phyloP scores from a whole-genome alignment of 2,113 vertebrate genomes.

The Glaucomys volans region DNA sequence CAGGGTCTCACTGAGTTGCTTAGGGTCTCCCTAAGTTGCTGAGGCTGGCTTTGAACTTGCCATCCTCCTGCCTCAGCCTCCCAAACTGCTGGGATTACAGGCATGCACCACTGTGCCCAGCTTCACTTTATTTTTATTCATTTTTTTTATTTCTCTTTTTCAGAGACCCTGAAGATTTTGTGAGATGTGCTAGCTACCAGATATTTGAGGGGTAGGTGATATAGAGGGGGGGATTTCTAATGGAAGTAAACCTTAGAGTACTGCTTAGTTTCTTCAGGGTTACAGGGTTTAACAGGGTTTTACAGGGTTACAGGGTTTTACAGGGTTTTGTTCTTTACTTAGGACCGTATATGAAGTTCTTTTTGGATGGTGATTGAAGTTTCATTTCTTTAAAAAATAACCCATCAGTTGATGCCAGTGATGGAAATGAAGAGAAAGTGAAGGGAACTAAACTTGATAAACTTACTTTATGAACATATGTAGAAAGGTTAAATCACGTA shows the following conservation, averaged over 20 bases:
- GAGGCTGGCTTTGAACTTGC: no score
- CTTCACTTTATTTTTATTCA: not conserved
- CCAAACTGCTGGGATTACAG: no score
- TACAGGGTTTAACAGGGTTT: no score
- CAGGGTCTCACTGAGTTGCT: no score
- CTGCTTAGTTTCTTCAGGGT: not conserved
- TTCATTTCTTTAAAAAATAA: conserved; percentile 9
- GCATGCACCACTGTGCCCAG: no score
- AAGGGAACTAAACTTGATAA: not conserved
- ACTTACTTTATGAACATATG: not conserved
- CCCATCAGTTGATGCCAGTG: not conserved
- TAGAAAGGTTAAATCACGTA: not conserved
- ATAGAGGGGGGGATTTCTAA: no score
- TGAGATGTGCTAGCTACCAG: not conserved
- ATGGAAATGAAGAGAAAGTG: not conserved
- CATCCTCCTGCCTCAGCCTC: no score
- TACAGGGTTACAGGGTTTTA: no score
- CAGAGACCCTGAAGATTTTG: not conserved
- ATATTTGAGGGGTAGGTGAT: not conserved
- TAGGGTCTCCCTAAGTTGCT: no score
- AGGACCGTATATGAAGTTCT: not conserved
- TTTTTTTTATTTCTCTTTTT: not conserved
- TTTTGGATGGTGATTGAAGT: not conserved
- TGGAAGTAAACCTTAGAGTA: not conserved
- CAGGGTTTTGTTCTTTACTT: not conserved